phyloP scores from a whole-genome alignment of 2,888 invertebrate species.

The Andricus curvator region DNA sequence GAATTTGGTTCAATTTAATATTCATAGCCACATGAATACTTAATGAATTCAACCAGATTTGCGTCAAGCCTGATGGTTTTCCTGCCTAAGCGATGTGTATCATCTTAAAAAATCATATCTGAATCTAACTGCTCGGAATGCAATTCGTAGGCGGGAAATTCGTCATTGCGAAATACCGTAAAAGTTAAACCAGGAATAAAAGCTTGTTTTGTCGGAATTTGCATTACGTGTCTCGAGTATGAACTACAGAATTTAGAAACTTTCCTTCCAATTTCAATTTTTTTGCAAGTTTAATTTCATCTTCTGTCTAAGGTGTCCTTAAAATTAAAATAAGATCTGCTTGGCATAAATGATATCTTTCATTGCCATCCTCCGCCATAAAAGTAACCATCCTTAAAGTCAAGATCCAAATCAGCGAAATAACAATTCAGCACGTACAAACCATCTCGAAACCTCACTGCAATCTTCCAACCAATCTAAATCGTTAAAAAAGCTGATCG shows the following conservation, averaged over 20 bases:
- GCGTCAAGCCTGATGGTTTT: background rate
- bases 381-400: slow-evolving; percentile 19
- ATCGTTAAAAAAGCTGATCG: slow-evolving; percentile 13
- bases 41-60: background rate
- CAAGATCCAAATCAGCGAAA: slow-evolving; percentile 25
- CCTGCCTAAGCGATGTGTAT: background rate
- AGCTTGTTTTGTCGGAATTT: slow-evolving; percentile 10
- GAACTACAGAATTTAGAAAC: slow-evolving; percentile 16
- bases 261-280: background rate
- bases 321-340: slow-evolving; percentile 13
- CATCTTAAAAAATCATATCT: background rate
- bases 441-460: background rate
- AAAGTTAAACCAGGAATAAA: slow-evolving; percentile 28
- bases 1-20: background rate
- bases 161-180: slow-evolving; percentile 25
- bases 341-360: slow-evolving; percentile 18
- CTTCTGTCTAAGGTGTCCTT: background rate
- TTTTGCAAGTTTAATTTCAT: background rate
- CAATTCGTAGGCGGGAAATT: slow-evolving; percentile 25
- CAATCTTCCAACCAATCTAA: slow-evolving; percentile 9
- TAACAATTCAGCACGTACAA: slow-evolving; percentile 5
- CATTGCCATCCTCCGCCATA: slow-evolving; percentile 17
- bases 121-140: slow-evolving; percentile 2
- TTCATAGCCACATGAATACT: background rate
- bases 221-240: slow-evolving; percentile 24